Evolutionary conservation across 2,113 vertebrate genomes (phyloP).

Genomic region (Sisor rabdophorus): DNA sequence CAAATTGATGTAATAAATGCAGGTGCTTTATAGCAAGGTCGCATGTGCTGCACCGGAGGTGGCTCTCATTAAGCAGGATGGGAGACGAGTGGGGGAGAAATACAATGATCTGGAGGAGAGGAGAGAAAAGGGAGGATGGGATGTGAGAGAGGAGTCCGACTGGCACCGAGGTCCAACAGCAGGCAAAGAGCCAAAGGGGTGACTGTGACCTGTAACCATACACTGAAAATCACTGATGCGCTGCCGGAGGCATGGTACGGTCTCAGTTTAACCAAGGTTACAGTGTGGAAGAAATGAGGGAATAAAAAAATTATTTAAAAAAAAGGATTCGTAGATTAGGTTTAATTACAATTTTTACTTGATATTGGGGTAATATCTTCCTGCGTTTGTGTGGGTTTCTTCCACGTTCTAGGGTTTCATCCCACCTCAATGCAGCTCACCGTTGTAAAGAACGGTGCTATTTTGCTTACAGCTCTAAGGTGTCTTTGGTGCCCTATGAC

Average conservation of each 20-base stretch:
- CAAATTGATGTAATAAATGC: slow-evolving; percentile 60
- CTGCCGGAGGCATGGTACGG: slow-evolving; percentile 16
- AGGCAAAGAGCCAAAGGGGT: slow-evolving; percentile 35
- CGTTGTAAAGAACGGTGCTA: neutral
- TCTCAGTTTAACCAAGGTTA: slow-evolving; percentile 25
- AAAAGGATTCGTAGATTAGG: neutral
- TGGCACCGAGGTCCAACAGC: slow-evolving; percentile 10
- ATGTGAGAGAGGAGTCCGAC: neutral
- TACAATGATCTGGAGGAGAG: slow-evolving; percentile 2
- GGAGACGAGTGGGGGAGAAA: neutral
- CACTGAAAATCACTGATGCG: slow-evolving; percentile 39
- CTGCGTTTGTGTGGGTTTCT: neutral
- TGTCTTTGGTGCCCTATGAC: neutral
- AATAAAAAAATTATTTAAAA: neutral
- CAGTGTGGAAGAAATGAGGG: neutral
- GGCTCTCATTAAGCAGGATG: slow-evolving; percentile 47
- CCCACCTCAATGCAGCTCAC: neutral
- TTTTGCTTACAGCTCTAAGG: neutral
- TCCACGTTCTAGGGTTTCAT: neutral
- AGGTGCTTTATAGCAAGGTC: slow-evolving; percentile 52
- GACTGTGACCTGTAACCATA: slow-evolving; percentile 38
- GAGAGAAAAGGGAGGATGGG: neutral
- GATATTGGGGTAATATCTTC: neutral
- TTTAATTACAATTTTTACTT: neutral
- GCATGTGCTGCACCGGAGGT: slow-evolving; percentile 55